Percentiles rank a stretch among this genome's conserved stretches.
Evolutionary conservation across 2,888 invertebrate species (phyloP).

Genomic region (Oligia fasciuncula): DNA sequence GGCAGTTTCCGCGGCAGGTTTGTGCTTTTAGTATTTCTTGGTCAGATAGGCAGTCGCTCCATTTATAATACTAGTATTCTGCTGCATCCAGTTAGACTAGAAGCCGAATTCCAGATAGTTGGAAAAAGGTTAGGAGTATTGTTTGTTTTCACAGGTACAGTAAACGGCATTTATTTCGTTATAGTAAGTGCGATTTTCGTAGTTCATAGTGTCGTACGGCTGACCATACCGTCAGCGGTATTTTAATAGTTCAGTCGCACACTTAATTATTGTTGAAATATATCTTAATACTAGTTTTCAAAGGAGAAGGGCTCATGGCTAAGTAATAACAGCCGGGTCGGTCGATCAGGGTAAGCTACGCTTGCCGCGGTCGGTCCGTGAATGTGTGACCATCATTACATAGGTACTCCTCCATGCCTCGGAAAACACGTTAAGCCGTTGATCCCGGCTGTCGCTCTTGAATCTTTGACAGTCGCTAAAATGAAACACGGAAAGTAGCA

Average conservation of each 20-base stretch:
- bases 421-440: too few relatives aligned
- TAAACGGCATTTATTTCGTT: background rate
- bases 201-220: background rate
- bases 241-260: background rate
- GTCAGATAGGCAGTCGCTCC: background rate
- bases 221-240: background rate
- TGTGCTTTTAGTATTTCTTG: slow-evolving; percentile 27
- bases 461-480: too few relatives aligned
- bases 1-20: slow-evolving; percentile 84
- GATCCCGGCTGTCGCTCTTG: too few relatives aligned
- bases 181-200: background rate
- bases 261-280: background rate
- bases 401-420: too few relatives aligned
- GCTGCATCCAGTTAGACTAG: background rate
- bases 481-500: too few relatives aligned
- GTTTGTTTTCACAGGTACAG: slow-evolving; percentile 3
- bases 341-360: too few relatives aligned
- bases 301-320: too few relatives aligned
- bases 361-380: too few relatives aligned
- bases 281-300: too few relatives aligned
- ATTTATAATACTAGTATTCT: background rate
- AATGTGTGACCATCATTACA: too few relatives aligned
- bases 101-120: background rate
- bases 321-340: too few relatives aligned
- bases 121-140: background rate